Percentiles rank a stretch among this genome's conserved stretches.
phyloP scores from a whole-genome alignment of 2,113 vertebrate genomes.

The Otocyon megalotis region DNA sequence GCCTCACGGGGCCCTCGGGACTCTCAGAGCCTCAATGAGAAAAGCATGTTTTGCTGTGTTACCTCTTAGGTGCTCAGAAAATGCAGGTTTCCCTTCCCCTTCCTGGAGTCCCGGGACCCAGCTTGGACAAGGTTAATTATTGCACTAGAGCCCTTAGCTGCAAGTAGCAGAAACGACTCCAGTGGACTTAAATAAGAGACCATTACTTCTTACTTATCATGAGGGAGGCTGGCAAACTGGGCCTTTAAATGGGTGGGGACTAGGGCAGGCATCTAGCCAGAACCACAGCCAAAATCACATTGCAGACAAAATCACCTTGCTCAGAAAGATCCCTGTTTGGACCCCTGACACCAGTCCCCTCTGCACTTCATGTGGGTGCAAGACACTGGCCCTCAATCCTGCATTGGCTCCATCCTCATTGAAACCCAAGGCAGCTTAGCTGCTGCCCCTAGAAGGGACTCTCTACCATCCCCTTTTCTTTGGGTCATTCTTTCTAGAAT shows the following conservation, averaged over 20 bases:
- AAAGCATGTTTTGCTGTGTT: background rate
- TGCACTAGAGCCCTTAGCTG: background rate
- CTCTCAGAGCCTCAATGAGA: background rate
- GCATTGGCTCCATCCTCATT: background rate
- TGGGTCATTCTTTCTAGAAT: background rate
- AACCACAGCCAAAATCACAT: background rate
- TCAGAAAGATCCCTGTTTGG: background rate
- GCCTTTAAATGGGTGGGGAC: background rate
- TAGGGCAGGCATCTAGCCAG: background rate
- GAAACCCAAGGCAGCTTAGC: background rate
- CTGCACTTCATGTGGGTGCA: background rate
- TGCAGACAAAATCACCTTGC: background rate
- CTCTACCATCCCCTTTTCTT: background rate
- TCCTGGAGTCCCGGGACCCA: background rate
- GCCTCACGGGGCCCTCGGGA: too few species aligned
- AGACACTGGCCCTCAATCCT: background rate
- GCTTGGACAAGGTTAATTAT: background rate
- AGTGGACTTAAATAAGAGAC: background rate
- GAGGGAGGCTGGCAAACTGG: background rate
- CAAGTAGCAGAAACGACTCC: background rate
- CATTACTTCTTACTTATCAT: background rate
- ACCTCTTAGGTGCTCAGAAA: background rate
- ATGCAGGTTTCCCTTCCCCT: background rate
- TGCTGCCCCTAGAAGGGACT: background rate
- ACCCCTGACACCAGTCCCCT: background rate